A percentile compares a stretch with the other conserved stretches of the same genome.
Evolutionary conservation across 1,140 invertebrate species (phyloP).

Genomic region (Drosophila dunni): DNA sequence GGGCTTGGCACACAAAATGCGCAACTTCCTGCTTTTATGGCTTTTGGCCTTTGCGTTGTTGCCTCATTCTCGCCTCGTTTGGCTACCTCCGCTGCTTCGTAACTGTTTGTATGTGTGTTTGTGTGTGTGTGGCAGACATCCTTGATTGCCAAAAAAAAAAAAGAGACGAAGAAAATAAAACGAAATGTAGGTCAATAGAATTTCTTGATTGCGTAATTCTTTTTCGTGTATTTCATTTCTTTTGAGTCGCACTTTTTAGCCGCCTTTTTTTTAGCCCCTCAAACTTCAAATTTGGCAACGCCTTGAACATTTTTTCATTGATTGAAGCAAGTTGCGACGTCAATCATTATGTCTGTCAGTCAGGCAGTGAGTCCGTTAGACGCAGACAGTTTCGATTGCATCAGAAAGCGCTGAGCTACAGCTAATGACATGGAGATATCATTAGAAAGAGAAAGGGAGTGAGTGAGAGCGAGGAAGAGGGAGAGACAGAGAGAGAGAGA

Average conservation of each 20-base stretch:
- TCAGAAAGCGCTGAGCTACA: constrained; percentile 26
- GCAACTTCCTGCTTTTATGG: constrained; percentile 75
- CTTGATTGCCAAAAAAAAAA: constrained; percentile 53
- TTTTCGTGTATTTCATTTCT: constrained; percentile 16
- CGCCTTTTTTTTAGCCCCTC: background rate
- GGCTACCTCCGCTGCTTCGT: constrained; percentile 11
- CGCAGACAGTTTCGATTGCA: constrained; percentile 47
- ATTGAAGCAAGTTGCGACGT: constrained; percentile 9
- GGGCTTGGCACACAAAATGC: constrained; percentile 56
- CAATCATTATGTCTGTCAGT: constrained; percentile 3
- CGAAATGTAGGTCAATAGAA: constrained; percentile 76
- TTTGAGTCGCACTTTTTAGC: constrained; percentile 1
- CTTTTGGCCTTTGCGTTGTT: constrained; percentile 44
- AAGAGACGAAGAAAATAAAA: background rate
- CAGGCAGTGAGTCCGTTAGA: background rate
- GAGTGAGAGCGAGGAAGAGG: no score
- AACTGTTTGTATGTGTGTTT: constrained; percentile 3
- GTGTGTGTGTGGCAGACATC: constrained; percentile 44
- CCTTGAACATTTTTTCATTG: background rate
- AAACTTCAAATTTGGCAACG: background rate
- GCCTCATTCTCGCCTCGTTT: constrained; percentile 10
- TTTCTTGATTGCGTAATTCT: constrained; percentile 65
- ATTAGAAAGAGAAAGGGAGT: constrained; percentile 15
- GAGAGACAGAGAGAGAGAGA: no score
- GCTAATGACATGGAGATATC: constrained; percentile 47